Conservation (phyloP, 2,888 invertebrate genomes). For the Euzetes globulus region DNA sequence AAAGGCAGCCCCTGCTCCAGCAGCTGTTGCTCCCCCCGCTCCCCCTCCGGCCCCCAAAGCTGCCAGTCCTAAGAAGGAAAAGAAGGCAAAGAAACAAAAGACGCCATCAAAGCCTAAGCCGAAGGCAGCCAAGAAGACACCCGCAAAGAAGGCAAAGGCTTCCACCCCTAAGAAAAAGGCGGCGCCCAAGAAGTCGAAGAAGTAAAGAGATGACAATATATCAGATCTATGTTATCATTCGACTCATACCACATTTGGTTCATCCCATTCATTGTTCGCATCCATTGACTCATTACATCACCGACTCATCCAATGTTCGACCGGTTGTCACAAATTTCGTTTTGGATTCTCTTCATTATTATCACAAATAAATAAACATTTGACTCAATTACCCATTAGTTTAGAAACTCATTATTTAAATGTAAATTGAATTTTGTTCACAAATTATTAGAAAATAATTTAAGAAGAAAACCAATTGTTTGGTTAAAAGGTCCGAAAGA, state of each 20-base stretch:
- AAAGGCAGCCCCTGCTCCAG: conserved; percentile 3
- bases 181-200: conserved; percentile 23
- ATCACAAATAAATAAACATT: background rate
- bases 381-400: background rate
- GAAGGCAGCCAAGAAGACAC: conserved; percentile 9
- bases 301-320: conserved; percentile 2
- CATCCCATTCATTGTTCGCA: background rate
- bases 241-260: background rate
- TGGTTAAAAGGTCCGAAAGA: background rate
- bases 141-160: background rate
- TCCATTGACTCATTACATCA: background rate
- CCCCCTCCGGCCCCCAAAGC: background rate
- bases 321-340: conserved; percentile 3
- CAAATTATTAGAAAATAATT: background rate
- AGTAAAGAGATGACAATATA: background rate
- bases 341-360: background rate
- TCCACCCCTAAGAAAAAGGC: conserved; percentile 24
- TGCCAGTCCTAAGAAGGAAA: background rate
- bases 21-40: background rate
- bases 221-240: conserved; percentile 16
- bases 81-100: conserved; percentile 18
- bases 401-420: background rate
- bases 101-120: conserved; percentile 14
- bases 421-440: background rate
- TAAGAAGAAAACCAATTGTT: background rate